Evolutionary conservation across 2,113 vertebrate genomes (phyloP).

Genomic region (Hippocampus mohnikei): DNA sequence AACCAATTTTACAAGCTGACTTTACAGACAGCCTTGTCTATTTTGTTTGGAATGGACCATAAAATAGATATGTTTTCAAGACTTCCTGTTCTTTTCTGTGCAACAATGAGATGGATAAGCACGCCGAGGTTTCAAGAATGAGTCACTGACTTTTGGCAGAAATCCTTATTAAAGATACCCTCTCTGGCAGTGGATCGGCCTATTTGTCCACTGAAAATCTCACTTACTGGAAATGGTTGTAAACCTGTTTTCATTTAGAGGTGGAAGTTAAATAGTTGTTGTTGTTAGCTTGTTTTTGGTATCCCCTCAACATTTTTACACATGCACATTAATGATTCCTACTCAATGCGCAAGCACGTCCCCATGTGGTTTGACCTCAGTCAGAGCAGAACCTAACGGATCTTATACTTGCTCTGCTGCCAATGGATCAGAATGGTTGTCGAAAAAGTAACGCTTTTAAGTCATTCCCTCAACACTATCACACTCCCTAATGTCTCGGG

Average conservation of each 20-base stretch:
- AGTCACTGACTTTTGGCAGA: constrained; percentile 27
- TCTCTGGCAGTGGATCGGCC: constrained; percentile 31
- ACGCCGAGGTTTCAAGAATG: constrained; percentile 9
- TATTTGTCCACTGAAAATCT: constrained; percentile 37
- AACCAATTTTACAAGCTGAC: constrained; percentile 5
- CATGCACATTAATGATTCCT: constrained; percentile 25
- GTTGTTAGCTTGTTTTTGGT: constrained; percentile 7
- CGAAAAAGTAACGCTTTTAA: constrained; percentile 15
- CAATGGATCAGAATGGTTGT: constrained; percentile 5
- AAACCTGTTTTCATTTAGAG: constrained; percentile 33
- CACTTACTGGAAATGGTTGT: constrained; percentile 49
- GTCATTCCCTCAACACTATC: constrained; percentile 2
- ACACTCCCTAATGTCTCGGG: constrained; percentile 15
- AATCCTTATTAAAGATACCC: constrained; percentile 41
- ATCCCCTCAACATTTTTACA: constrained; percentile 15
- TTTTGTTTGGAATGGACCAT: constrained; percentile 21
- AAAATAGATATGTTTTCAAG: constrained; percentile 23
- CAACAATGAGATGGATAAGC: constrained; percentile 21
- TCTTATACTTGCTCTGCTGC: constrained; percentile 3
- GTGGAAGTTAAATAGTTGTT: constrained; percentile 22
- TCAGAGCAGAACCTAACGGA: constrained; percentile 11
- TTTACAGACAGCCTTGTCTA: constrained; percentile 11
- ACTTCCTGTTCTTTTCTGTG: constrained; percentile 21
- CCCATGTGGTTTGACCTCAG: constrained; percentile 13
- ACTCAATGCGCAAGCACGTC: constrained; percentile 17